Conservation (phyloP, 2,888 invertebrate genomes). For the Agonopterix subpropinquella region DNA sequence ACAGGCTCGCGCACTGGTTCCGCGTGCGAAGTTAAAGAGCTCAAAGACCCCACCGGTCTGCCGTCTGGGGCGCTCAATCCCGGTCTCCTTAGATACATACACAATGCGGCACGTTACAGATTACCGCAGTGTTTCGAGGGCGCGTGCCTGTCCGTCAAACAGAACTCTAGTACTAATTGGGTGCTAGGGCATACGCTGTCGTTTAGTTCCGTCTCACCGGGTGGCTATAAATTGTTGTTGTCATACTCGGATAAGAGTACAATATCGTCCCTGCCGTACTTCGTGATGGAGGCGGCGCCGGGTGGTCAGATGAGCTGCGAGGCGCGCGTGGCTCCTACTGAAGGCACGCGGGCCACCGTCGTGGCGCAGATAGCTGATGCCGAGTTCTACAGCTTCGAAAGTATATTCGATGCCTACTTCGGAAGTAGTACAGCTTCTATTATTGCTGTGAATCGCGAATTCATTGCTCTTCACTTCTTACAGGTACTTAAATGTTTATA, state of each 20-base stretch:
- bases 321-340: conserved; percentile 53
- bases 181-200: conserved; percentile 56
- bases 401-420: conserved; percentile 59
- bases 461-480: conserved; percentile 61
- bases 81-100: conserved; percentile 59
- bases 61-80: conserved; percentile 50
- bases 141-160: conserved; percentile 53
- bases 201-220: conserved; percentile 67
- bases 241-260: conserved; percentile 54
- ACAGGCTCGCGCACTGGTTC: conserved; percentile 54
- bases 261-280: conserved; percentile 48
- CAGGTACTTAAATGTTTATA: conserved; percentile 38
- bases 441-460: conserved; percentile 63
- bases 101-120: conserved; percentile 58
- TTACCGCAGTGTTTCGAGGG: conserved; percentile 70
- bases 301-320: conserved; percentile 67
- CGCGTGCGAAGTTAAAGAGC: conserved; percentile 47
- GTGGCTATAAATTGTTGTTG: conserved; percentile 58
- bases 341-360: conserved; percentile 48
- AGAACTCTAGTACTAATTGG: conserved; percentile 48
- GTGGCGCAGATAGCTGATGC: conserved; percentile 59
- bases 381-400: conserved; percentile 60
- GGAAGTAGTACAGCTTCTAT: conserved; percentile 52
- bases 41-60: conserved; percentile 32
- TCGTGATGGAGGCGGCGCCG: conserved; percentile 66